Conservation (phyloP, 2,888 invertebrate species). For the Drosophila helvetica region DNA sequence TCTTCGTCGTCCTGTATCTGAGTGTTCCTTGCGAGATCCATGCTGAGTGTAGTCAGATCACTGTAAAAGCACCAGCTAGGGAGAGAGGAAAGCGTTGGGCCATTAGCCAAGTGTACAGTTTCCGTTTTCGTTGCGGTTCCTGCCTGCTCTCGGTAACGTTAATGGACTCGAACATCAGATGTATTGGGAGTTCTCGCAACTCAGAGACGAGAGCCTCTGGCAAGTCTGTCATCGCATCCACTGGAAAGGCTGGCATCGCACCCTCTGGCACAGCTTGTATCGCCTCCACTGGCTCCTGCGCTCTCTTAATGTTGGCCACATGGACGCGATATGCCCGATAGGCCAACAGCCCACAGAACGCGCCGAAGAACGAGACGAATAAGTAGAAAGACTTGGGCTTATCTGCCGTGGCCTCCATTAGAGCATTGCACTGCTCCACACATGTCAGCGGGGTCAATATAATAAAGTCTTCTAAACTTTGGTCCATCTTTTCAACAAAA, state of each 20-base stretch:
- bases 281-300: not conserved
- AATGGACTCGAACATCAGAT: conserved; percentile 11
- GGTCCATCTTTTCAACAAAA: conserved; percentile 14
- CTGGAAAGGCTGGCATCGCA: not conserved
- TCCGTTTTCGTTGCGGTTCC: not conserved
- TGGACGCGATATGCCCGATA: conserved; percentile 20
- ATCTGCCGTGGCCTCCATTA: conserved; percentile 4
- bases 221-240: not conserved
- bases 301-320: not conserved
- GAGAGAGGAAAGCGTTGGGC: not conserved
- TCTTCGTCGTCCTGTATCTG: not conserved
- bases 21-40: not conserved
- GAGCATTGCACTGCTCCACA: conserved; percentile 20
- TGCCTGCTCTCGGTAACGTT: conserved; percentile 10
- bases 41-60: not conserved
- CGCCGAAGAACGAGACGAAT: conserved; percentile 21
- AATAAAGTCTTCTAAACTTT: conserved; percentile 22
- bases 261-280: not conserved
- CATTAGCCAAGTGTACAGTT: not conserved
- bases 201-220: not conserved
- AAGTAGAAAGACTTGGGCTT: conserved; percentile 11
- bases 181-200: not conserved
- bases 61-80: conserved; percentile 28
- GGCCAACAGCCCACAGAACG: conserved; percentile 25
- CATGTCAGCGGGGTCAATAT: conserved; percentile 33